A percentile compares a stretch with the other conserved stretches of the same genome.
phyloP scores from a whole-genome alignment of 2,797 vertebrate genomes.

The Parambassis ranga region DNA sequence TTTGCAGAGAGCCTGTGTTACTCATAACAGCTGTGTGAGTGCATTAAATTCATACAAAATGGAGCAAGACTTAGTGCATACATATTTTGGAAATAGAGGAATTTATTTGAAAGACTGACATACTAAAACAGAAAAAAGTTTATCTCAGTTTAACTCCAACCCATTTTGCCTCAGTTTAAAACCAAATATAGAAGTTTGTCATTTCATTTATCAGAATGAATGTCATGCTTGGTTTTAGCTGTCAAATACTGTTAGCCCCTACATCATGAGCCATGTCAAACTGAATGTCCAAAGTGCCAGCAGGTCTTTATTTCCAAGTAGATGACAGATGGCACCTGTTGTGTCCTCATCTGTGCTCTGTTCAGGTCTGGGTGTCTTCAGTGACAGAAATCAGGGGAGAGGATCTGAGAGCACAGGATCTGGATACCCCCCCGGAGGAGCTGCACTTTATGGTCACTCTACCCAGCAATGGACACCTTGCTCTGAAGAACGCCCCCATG shows the following conservation, averaged over 20 bases:
- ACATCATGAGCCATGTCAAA: not conserved
- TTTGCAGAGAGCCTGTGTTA: not conserved
- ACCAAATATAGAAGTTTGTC: constrained; percentile 1
- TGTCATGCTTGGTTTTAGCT: constrained; percentile 12
- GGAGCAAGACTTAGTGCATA: not conserved
- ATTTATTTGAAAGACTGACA: not conserved
- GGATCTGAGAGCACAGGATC: constrained; percentile 84
- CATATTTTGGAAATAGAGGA: not conserved
- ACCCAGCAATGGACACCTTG: constrained; percentile 88
- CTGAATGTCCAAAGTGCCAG: not conserved
- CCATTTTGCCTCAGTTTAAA: not conserved
- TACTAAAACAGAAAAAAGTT: not conserved
- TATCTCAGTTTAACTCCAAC: not conserved
- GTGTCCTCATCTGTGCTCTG: not conserved
- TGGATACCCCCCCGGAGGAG: constrained; percentile 79
- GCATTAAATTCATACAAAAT: not conserved
- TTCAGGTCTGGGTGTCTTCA: constrained; percentile 88
- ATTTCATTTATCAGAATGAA: constrained; percentile 13
- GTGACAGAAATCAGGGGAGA: constrained; percentile 84
- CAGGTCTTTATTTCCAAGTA: not conserved
- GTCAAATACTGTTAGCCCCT: not conserved
- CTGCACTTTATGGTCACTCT: constrained; percentile 85
- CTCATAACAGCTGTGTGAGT: not conserved
- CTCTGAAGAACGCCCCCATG: constrained; percentile 84
- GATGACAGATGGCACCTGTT: not conserved